Base-by-base conservation (phyloP, 2,797 vertebrate genomes). In the Petrocephalus sullivani region DNA sequence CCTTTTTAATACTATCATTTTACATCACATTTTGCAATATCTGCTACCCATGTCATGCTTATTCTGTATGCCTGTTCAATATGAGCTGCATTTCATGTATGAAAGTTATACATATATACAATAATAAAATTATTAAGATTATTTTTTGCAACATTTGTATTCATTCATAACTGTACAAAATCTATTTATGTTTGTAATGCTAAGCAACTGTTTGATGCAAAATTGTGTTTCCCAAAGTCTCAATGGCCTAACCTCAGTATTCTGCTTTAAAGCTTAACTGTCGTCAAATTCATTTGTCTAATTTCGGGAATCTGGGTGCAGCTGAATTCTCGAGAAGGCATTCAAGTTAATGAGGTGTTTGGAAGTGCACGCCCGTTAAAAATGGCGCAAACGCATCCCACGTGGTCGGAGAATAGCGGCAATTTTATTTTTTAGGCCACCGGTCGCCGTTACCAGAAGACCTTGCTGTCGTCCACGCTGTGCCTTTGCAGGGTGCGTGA, bases 371-470 rank as follows among this genome's bases (percentile, higher is more conserved):
- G 21, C n/a, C 60, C 21, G n/a, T 61, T 7, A 28, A 71, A 37
- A 14, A 5, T 37, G 28, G 28, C 28, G n/a, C 21, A 21, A 7
- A 81, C 49, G 33, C 75, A 49, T 81, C 16, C 28, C 33, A 16
- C 16, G 12, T 41, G 75, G 14, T n/a, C 41, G 5, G 19, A 14
- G 12, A 19, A n/a, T 8, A 85, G 53, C 28, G 1, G 33, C 89
- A 83, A 87, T 64, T 88, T 91, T 90, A 90, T 61, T 87, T 91
- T 92, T 93, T 93, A 95, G 94, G 92, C 92, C 90, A 92, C 54
- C 87, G 89, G 91, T 93, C 95, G 91, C 91, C 92, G 91, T 93
- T 23, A 21, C 21, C 3, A 57, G 49, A 56, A 57, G 83, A 8
- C 85, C 19, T 61, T n/a, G 19, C 19, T 9, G 8, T 8, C 9